Evolutionary conservation across 2,888 invertebrate genomes (phyloP), one percentile per base, ranked within the genome.

Genomic region (Ophonus ardosiacus): DNA sequence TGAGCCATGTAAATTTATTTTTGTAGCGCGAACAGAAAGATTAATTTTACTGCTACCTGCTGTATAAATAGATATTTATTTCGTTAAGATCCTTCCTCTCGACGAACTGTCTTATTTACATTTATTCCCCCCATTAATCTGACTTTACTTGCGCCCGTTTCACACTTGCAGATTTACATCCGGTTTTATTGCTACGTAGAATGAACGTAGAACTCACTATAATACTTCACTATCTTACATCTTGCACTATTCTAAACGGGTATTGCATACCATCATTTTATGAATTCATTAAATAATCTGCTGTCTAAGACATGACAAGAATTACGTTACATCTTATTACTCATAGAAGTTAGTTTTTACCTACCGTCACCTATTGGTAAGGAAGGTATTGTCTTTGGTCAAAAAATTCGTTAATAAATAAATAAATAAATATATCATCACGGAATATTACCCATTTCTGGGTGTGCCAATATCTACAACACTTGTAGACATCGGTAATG

Each of bases 91-190:
- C 87, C 87, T 86, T 86, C 87, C 87, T 86, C 88, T 86, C 88
- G 88, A 88, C 88, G 88, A 89, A 88, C 87, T 86, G 88, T 88
- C 89, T 88, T 90, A 90, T 90, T 90, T 90, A 90, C 90, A 90
- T 90, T 90, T 90, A 90, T 90, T 91, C 90, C 88, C 89, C 89
- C 90, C 91, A 90, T 91, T 91, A 91, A 91, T 91, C 90, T 91
- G 91, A 91, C 91, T 91, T 91, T 90, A 90, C 89, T 89, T 89
- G 90, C 91, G 90, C 76, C 78, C 76, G 84, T 78, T 84, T 84
- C 63, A 78, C 84, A 84, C 76, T 63, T 38, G 78, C 59, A 76
- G 76, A 84, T 84, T 84, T 84, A 76, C 76, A 84, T 76, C 61
- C 84, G 31, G 24, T 63, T 76, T 78, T 63, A 84, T 78, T 76